Evolutionary conservation across 2,888 invertebrate genomes (phyloP).

Genomic region (Boloria selene): DNA sequence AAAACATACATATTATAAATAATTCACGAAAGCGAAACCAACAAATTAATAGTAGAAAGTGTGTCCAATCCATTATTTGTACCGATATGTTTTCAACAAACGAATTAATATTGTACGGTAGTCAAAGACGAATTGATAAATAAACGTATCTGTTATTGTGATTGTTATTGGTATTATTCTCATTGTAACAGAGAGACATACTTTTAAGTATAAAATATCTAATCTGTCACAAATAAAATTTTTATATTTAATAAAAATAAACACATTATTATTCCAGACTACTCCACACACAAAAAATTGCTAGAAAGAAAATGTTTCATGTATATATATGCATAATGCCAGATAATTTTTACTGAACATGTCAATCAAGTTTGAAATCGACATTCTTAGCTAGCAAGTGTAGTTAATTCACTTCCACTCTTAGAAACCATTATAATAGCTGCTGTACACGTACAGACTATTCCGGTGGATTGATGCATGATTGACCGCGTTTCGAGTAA

Average conservation of each 20-base stretch:
- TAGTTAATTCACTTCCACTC: conserved; percentile 26
- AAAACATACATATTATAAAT: conserved; percentile 51
- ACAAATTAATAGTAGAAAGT: conserved; percentile 72
- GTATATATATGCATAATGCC: too few species aligned
- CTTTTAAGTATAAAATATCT: neutral
- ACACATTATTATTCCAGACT: too few species aligned
- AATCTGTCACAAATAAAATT: too few species aligned
- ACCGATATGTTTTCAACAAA: conserved; percentile 38
- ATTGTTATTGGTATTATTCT: conserved; percentile 11
- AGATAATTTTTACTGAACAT: conserved; percentile 17
- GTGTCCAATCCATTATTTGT: conserved; percentile 65
- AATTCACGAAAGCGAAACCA: conserved; percentile 72
- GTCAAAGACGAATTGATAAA: conserved; percentile 25
- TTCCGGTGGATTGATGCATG: too few species aligned
- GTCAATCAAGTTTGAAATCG: conserved; percentile 28
- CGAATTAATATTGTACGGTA: conserved; percentile 29
- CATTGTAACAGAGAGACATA: neutral
- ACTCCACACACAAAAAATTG: too few species aligned
- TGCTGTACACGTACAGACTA: too few species aligned
- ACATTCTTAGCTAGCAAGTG: conserved; percentile 22
- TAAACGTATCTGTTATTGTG: conserved; percentile 3
- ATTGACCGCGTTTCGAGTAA: too few species aligned
- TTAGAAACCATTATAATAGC: conserved; percentile 18
- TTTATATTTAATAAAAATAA: too few species aligned
- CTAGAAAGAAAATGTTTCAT: too few species aligned